Base-by-base conservation (phyloP, 23 tunicate species). In the Ciona savignyi region DNA sequence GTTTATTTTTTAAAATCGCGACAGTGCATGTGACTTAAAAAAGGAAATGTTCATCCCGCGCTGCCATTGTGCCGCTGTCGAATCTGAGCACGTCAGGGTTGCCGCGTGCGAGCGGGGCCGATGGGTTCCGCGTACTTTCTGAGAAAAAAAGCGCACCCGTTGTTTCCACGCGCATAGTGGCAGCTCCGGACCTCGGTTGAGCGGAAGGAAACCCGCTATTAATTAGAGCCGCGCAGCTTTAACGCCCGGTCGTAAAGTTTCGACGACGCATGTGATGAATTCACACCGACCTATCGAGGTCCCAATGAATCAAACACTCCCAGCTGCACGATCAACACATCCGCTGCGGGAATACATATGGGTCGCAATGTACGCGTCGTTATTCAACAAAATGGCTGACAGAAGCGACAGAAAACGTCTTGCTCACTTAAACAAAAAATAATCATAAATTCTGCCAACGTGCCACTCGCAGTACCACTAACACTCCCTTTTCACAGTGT, bases 401-500 rank as follows among this genome's bases (percentile, higher is more conserved):
- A 42, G 56, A 9, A 6, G 15, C 56, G 56, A 42, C 9, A n/a
- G n/a, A n/a, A n/a, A n/a, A n/a, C 9, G 15, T 42, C 56, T 42
- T 9, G 9, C 56, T 42, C 56, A 42, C 56, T 42, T n/a, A n/a
- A n/a, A n/a, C n/a, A n/a, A n/a, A n/a, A n/a, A n/a, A n/a, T n/a
- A n/a, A n/a, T n/a, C n/a, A n/a, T n/a, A n/a, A n/a, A n/a, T n/a
- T n/a, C n/a, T n/a, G n/a, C n/a, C n/a, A n/a, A n/a, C n/a, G n/a
- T n/a, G n/a, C n/a, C n/a, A n/a, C n/a, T n/a, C n/a, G n/a, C n/a
- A n/a, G n/a, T n/a, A n/a, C n/a, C n/a, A n/a, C n/a, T n/a, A n/a
- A n/a, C n/a, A n/a, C n/a, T n/a, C n/a, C n/a, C n/a, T 42, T 6
- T 42, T 81, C 88, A 22, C 81, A 95, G 99, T 87, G 60, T 33